phyloP scores from a whole-genome alignment of 2,888 invertebrate genomes.

The Troides helena region DNA sequence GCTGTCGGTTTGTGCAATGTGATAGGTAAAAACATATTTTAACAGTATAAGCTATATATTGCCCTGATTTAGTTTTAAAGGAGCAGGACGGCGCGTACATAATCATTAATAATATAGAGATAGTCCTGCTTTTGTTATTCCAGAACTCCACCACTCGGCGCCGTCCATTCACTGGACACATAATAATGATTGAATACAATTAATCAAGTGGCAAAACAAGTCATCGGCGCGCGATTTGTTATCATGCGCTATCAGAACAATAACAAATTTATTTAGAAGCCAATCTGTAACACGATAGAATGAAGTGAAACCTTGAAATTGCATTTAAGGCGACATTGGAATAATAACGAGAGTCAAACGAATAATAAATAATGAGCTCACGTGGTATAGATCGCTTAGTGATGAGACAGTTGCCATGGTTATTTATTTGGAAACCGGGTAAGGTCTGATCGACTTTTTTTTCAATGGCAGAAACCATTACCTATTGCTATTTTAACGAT shows the following conservation, averaged over 20 bases:
- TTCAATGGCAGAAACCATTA: background rate
- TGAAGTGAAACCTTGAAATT: slow-evolving; percentile 57
- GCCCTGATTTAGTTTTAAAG: too few species aligned
- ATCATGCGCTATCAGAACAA: slow-evolving; percentile 52
- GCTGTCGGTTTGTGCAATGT: too few species aligned
- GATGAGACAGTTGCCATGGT: slow-evolving; percentile 18
- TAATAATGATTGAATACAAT: slow-evolving; percentile 34
- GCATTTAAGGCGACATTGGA: slow-evolving; percentile 61
- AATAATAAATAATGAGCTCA: slow-evolving; percentile 51
- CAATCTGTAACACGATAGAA: slow-evolving; percentile 50
- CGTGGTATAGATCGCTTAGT: slow-evolving; percentile 24
- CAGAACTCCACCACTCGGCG: background rate
- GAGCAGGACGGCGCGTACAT: background rate
- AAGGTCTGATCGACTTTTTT: slow-evolving; percentile 11
- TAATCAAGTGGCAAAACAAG: slow-evolving; percentile 35
- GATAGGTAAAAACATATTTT: too few species aligned
- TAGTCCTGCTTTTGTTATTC: background rate
- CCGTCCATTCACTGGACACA: background rate
- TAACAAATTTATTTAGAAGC: slow-evolving; percentile 55
- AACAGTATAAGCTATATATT: too few species aligned
- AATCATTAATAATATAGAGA: background rate
- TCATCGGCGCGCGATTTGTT: slow-evolving; percentile 38
- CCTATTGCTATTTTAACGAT: background rate
- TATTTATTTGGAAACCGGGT: slow-evolving; percentile 17
- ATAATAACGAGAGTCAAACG: slow-evolving; percentile 56